These are phyloP conservation scores for Etheostoma nigrum DNA, from an alignment of 2,797 vertebrate genomes.

Conservation along the genomic window DNA sequence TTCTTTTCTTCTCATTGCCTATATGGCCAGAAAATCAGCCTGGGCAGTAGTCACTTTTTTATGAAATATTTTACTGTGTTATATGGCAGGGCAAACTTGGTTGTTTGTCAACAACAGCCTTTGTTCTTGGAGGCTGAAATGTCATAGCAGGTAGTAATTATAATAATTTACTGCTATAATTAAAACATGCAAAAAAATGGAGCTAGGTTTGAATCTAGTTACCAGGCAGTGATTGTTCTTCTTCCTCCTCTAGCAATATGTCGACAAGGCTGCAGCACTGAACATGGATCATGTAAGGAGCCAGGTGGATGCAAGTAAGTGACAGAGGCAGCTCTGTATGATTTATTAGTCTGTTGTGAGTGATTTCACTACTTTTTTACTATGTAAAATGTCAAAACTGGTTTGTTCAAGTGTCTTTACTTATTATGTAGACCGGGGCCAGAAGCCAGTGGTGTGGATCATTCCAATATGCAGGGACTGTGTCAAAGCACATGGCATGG, in stretches of 20 bases:
- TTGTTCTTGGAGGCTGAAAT: conserved; percentile 49
- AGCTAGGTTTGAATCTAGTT: conserved; percentile 33
- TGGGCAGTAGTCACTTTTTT: conserved; percentile 7
- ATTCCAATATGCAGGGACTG: conserved; percentile 86
- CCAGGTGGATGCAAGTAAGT: conserved; percentile 98
- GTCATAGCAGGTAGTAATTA: conserved; percentile 42
- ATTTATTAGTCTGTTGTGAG: conserved; percentile 27
- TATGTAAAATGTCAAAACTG: conserved; percentile 41
- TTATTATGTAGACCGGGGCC: conserved; percentile 62
- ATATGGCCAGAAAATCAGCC: conserved; percentile 18
- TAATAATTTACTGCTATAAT: conserved; percentile 46
- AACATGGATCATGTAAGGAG: conserved; percentile 94
- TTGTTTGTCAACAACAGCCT: conserved; percentile 43
- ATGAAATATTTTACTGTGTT: conserved; percentile 38
- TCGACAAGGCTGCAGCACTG: conserved; percentile 96
- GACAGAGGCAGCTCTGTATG: conserved; percentile 31
- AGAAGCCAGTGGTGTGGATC: conserved; percentile 83
- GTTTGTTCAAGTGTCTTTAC: conserved; percentile 31
- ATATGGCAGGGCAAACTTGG: neutral
- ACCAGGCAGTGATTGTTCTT: conserved; percentile 24
- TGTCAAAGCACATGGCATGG: conserved; percentile 77
- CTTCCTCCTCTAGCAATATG: conserved; percentile 89
- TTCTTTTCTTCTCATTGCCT: conserved; percentile 29
- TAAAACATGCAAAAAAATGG: conserved; percentile 33
- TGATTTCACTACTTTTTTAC: conserved; percentile 12